Evolutionary conservation across 2,797 vertebrate species (phyloP), one percentile per base, ranked within the genome.

Genomic region (Acipenser transmontanus): DNA sequence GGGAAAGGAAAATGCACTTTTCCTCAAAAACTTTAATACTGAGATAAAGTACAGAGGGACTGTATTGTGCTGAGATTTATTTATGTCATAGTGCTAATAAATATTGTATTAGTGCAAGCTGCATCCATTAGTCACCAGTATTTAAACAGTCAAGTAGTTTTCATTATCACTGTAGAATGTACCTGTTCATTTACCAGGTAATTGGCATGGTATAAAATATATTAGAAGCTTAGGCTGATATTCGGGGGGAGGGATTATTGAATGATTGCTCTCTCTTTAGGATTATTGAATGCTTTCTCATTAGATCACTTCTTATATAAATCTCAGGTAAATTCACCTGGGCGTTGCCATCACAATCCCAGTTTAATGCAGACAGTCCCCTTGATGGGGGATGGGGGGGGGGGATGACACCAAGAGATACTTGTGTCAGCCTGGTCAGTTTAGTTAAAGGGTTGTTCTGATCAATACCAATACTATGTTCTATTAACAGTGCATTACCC

Each of bases 401-500:
- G 17, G 17, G n/a, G n/a, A n/a, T n/a, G n/a, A n/a, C 34, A 34
- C 34, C 2, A n/a, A 57, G 12, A 57, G 54, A 57, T 11, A 57
- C 54, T 57, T 57, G 12, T 57, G 7, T 57, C 54, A 4, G 9
- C 9, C 7, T 57, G 54, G 6, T 7, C 54, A n/a, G 9, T 79
- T 80, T 78, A 57, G 54, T 57, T 57, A 57, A 57, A 57, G 54
- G 61, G n/a, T 9, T 80, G 68, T 73, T 73, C 49, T 72, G 63
- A 71, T 73, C 77, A 68, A 67, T 82, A 66, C 17, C 65, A 76
- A 70, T 76, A 75, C 2, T 34, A 34, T 6, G 75, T 75, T 77
- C 71, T 78, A 71, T 75, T 78, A 63, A 63, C 77, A 47, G 61
- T 62, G 67, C 72, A 78, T 82, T 81, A 67, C 8, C 10, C 71